Percentiles rank a stretch among this genome's conserved stretches.
These are phyloP conservation scores for Tetragnatha montana DNA, from an alignment of 2,888 invertebrate species.

Conservation along the genomic window DNA sequence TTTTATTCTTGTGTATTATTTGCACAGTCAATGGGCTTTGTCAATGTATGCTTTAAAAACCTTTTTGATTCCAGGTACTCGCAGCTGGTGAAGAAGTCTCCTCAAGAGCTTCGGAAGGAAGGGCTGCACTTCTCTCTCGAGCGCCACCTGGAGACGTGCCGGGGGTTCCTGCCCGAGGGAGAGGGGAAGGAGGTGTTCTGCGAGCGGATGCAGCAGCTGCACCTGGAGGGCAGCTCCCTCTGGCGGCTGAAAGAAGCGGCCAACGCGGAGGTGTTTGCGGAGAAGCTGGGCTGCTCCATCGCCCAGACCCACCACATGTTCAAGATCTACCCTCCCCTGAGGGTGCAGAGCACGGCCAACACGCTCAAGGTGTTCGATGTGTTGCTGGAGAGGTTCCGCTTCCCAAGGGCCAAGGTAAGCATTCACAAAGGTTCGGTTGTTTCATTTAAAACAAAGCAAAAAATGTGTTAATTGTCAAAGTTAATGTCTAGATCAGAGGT, in stretches of 20 bases:
- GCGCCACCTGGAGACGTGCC: background rate
- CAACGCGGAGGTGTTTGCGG: conserved; percentile 52
- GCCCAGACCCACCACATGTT: conserved; percentile 26
- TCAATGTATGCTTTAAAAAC: no score
- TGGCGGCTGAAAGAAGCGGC: conserved; percentile 33
- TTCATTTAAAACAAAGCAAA: no score
- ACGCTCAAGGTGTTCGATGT: conserved; percentile 39
- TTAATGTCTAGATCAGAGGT: no score
- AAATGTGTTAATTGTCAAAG: no score
- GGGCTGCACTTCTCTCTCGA: background rate
- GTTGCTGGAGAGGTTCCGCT: conserved; percentile 11
- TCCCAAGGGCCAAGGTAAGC: conserved; percentile 41
- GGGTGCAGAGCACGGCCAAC: conserved; percentile 37
- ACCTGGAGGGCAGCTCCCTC: conserved; percentile 13
- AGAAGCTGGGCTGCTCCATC: conserved; percentile 39
- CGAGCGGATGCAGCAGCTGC: conserved; percentile 10
- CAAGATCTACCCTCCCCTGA: conserved; percentile 30
- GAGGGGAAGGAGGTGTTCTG: background rate
- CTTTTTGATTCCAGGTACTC: conserved; percentile 51
- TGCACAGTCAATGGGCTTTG: no score
- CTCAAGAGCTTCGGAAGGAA: conserved; percentile 2
- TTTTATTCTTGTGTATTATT: no score
- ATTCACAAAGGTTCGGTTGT: no score
- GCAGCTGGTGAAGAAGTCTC: conserved; percentile 36
- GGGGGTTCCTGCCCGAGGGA: background rate